These are phyloP conservation scores for Augochlorella aurata DNA, from an alignment of 2,888 invertebrate species.

Conservation along the genomic window DNA sequence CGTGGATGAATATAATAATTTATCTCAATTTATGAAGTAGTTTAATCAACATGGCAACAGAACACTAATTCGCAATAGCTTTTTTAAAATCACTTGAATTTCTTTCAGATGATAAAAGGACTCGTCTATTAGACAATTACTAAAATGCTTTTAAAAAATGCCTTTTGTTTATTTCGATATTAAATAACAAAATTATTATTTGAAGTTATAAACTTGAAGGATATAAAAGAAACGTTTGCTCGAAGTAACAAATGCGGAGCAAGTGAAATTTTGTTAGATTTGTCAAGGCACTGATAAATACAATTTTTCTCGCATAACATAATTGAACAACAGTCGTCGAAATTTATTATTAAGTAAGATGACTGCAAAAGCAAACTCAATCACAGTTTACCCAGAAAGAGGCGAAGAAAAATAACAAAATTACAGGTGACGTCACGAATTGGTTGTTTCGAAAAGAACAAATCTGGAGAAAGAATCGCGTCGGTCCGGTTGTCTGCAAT, in stretches of 20 bases:
- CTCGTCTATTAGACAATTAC: too few relatives aligned
- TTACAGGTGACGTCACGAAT: background rate
- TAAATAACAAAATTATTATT: too few relatives aligned
- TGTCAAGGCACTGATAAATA: too few relatives aligned
- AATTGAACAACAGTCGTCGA: background rate
- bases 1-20: background rate
- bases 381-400: background rate
- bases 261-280: too few relatives aligned
- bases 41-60: background rate
- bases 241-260: too few relatives aligned
- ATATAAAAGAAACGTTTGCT: too few relatives aligned
- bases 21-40: background rate
- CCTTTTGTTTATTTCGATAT: too few relatives aligned
- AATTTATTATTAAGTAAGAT: background rate
- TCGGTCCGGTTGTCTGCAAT: slow-evolving; percentile 37
- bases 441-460: background rate
- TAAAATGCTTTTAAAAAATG: too few relatives aligned
- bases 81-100: too few relatives aligned
- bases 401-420: background rate
- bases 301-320: background rate
- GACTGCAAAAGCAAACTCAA: background rate
- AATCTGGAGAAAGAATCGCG: slow-evolving; percentile 18
- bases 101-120: too few relatives aligned
- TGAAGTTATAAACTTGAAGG: too few relatives aligned
- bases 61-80: background rate